Evolutionary conservation across 2,113 vertebrate genomes (phyloP), one percentile per base, ranked within the genome.

Genomic region (Scopus umbretta): DNA sequence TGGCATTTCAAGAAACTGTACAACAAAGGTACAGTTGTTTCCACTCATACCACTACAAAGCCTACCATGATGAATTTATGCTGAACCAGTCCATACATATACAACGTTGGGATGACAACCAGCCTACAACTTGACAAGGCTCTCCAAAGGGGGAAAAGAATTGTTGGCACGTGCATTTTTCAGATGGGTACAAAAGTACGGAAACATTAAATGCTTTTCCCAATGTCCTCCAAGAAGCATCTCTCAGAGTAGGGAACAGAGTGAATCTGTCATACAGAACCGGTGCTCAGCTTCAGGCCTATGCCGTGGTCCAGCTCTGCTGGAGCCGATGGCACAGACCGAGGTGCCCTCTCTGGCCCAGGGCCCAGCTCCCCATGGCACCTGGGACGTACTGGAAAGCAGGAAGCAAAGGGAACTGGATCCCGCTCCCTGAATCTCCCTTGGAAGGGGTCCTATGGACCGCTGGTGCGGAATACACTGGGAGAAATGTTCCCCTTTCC

Each of bases 201-300:
- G 80, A 68, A 40, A 73, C 43, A 72, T 78, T n/a, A 73, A 76
- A 62, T 5, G 4, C 23, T 80, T 56, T 52, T 50, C 32, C 50
- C 0, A 0, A 30, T 29, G 30, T 23, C 73, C 45, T 70, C 63
- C 63, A 56, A 52, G 72, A 43, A 18, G 20, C 6, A 26, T 0
- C 6, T 65, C 68, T 40, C 63, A 34, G 26, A 59, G 43, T 5
- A 55, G 36, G 19, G 49, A 65, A 11, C 23, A 52, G 38, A 79
- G 40, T 26, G 45, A 79, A 38, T 9, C 36, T 38, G 49, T n/a
- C 49, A 34, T 2, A 16, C 73, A 73, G 63, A 18, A 47, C 8
- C 0, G 0, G 32, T 38, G 61, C 61, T 53, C 66, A 67, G 75
- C 52, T 92, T 49, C 56, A 86, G 34, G 27, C 5, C n/a, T 21